phyloP scores from a whole-genome alignment of 2,797 vertebrate species.

The Psittacula derbiana region DNA sequence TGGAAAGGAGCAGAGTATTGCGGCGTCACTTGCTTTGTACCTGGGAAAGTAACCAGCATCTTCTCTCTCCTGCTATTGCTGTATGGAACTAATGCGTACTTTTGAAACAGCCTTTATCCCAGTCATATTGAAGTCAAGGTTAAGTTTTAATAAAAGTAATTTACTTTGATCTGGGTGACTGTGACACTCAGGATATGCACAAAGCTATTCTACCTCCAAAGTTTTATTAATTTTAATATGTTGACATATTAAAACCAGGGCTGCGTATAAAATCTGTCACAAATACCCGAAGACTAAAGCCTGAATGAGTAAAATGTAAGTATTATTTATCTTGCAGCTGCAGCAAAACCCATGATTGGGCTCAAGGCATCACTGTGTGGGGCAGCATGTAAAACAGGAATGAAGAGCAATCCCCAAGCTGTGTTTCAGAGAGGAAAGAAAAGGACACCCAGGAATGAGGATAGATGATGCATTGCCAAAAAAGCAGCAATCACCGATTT shows the following conservation, averaged over 20 bases:
- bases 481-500: background rate
- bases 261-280: background rate
- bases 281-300: background rate
- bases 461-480: background rate
- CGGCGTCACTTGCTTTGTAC: background rate
- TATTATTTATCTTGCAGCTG: background rate
- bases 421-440: background rate
- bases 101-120: background rate
- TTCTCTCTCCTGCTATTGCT: background rate
- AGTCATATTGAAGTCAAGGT: background rate
- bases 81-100: background rate
- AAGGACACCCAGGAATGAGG: background rate
- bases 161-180: background rate
- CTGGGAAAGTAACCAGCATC: background rate
- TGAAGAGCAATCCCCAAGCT: background rate
- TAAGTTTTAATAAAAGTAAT: background rate
- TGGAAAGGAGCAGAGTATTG: background rate
- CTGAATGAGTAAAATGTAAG: background rate
- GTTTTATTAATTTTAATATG: background rate
- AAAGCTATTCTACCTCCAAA: background rate
- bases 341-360: background rate
- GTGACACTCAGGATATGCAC: background rate
- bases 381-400: background rate
- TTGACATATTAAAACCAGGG: background rate
- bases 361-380: background rate